Conservation (phyloP, 1,140 invertebrate genomes). For the Laupala kohalensis region DNA sequence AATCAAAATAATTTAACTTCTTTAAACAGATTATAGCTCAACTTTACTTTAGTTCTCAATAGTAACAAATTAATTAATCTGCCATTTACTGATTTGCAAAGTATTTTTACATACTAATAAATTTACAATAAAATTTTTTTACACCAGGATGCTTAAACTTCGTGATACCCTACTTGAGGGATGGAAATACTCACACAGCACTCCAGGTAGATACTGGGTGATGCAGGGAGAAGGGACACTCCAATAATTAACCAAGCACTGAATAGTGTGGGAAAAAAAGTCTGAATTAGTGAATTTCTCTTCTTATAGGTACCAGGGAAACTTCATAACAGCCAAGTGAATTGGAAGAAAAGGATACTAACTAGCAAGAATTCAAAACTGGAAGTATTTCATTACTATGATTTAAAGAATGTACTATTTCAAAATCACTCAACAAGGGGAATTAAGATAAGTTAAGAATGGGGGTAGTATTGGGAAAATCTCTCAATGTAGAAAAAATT, state of each 20-base stretch:
- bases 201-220: slow-evolving; percentile 1
- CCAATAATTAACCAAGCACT: slow-evolving; percentile 7
- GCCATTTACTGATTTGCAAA: no score
- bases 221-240: slow-evolving; percentile 3
- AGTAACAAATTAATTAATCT: neutral
- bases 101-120: neutral
- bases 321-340: no score
- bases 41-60: neutral
- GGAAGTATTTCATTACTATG: no score
- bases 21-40: no score
- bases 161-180: neutral
- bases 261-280: slow-evolving; percentile 1
- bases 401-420: no score
- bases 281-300: neutral
- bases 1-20: no score
- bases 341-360: no score
- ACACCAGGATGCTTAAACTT: neutral
- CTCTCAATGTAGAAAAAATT: no score
- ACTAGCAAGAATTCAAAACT: no score
- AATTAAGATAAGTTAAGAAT: no score
- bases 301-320: neutral
- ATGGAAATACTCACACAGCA: slow-evolving; percentile 7
- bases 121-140: neutral
- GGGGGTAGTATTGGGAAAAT: neutral
- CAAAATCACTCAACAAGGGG: no score